These are phyloP conservation scores for Rhyacophila evoluta DNA, from an alignment of 2,888 invertebrate species.

Conservation along the genomic window DNA sequence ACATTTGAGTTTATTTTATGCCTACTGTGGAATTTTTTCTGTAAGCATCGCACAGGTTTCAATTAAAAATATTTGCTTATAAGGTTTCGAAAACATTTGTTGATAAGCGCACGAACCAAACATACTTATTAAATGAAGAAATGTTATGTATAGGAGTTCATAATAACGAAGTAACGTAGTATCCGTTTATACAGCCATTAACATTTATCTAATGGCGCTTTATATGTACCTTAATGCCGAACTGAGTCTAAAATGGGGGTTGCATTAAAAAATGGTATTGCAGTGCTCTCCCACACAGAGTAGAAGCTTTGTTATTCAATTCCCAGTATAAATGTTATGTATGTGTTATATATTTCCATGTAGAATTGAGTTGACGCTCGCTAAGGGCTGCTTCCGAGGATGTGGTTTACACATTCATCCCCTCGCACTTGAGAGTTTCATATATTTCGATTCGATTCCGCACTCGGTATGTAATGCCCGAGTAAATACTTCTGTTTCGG, in stretches of 20 bases:
- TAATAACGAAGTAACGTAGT: too few species aligned
- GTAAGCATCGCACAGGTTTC: neutral
- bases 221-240: too few species aligned
- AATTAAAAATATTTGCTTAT: neutral
- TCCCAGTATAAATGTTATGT: too few species aligned
- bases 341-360: neutral
- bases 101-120: too few species aligned
- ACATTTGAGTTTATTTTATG: neutral
- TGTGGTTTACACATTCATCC: slow-evolving; percentile 17
- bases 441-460: slow-evolving; percentile 43
- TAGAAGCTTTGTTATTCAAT: too few species aligned
- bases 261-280: too few species aligned
- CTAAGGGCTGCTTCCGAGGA: slow-evolving; percentile 1
- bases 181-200: too few species aligned
- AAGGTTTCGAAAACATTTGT: neutral
- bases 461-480: slow-evolving; percentile 42
- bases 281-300: too few species aligned
- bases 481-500: slow-evolving; percentile 47
- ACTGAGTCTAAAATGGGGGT: too few species aligned
- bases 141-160: too few species aligned
- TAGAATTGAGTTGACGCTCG: neutral
- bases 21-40: neutral
- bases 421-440: slow-evolving; percentile 1
- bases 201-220: too few species aligned
- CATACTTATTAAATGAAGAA: too few species aligned